Percentiles rank a stretch among this genome's conserved stretches.
Conservation (phyloP, 1,140 invertebrate genomes). For the Megathymus violae region DNA sequence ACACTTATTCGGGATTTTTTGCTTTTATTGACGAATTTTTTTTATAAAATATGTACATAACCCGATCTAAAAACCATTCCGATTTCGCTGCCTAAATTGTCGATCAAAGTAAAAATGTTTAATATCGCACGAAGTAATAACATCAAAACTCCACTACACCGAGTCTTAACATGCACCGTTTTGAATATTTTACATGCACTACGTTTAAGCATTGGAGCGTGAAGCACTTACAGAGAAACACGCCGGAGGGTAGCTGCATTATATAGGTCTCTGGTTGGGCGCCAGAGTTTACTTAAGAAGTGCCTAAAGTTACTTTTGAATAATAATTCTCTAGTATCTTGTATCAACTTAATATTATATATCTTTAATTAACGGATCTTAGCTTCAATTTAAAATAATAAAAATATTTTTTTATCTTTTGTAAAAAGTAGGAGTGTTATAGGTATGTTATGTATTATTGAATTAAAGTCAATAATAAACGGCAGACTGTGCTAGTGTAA, state of each 20-base stretch:
- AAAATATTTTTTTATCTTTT: too few species aligned
- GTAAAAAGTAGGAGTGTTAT: too few species aligned
- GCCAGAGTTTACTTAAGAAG: conserved; percentile 38
- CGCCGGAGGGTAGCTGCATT: conserved; percentile 32
- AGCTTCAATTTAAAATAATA: neutral
- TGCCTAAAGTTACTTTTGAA: conserved; percentile 23
- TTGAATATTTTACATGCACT: conserved; percentile 49
- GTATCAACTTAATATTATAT: neutral
- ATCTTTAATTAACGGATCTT: neutral
- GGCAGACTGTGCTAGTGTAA: too few species aligned
- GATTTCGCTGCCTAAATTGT: too few species aligned
- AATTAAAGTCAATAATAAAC: too few species aligned
- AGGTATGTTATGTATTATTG: too few species aligned
- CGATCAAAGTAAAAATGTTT: conserved; percentile 32
- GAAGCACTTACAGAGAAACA: conserved; percentile 45
- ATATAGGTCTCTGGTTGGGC: conserved; percentile 34
- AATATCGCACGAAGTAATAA: conserved; percentile 25
- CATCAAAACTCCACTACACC: conserved; percentile 40
- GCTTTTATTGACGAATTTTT: too few species aligned
- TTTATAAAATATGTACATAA: too few species aligned
- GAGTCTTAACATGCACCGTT: conserved; percentile 36
- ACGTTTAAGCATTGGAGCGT: conserved; percentile 41
- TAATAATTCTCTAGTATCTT: conserved; percentile 9
- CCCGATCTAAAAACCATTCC: too few species aligned
- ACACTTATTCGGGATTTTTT: too few species aligned